These are phyloP conservation scores for Conomelus anceps DNA, from an alignment of 2,888 invertebrate species.

Conservation along the genomic window DNA sequence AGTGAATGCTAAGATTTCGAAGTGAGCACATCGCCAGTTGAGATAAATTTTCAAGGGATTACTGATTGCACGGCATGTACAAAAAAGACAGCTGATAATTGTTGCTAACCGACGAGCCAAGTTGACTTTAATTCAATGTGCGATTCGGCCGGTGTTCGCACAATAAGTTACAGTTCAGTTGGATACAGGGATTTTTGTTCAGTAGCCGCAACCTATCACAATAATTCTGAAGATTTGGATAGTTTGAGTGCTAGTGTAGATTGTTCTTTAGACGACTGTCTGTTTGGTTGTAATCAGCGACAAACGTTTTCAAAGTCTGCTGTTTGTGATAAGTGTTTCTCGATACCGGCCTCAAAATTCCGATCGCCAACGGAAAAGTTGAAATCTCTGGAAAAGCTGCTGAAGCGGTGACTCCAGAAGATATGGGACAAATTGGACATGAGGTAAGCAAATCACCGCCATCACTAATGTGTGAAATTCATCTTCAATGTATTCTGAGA, in stretches of 20 bases:
- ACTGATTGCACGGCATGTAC: neutral
- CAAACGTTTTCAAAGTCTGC: neutral
- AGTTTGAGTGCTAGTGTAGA: conserved; percentile 4
- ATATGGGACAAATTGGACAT: conserved; percentile 31
- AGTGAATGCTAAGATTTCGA: conserved; percentile 9
- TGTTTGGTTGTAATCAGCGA: neutral
- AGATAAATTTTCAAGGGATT: neutral
- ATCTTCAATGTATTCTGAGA: no score
- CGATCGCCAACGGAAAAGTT: conserved; percentile 30
- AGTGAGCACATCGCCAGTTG: neutral
- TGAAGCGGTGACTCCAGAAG: conserved; percentile 31
- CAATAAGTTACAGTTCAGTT: neutral
- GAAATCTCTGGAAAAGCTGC: conserved; percentile 19
- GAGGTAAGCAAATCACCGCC: conserved; percentile 18
- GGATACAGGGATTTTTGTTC: neutral
- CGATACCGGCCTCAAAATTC: conserved; percentile 32
- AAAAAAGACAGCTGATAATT: neutral
- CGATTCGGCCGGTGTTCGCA: neutral
- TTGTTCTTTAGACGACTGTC: conserved; percentile 4
- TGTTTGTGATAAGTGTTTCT: conserved; percentile 5
- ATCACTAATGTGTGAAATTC: no score
- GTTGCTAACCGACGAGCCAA: neutral
- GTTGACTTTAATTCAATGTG: neutral
- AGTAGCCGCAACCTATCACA: neutral
- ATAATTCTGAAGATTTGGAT: neutral